Evolutionary conservation across 2,797 vertebrate genomes (phyloP).

Genomic region (Hafferia zeledoni): DNA sequence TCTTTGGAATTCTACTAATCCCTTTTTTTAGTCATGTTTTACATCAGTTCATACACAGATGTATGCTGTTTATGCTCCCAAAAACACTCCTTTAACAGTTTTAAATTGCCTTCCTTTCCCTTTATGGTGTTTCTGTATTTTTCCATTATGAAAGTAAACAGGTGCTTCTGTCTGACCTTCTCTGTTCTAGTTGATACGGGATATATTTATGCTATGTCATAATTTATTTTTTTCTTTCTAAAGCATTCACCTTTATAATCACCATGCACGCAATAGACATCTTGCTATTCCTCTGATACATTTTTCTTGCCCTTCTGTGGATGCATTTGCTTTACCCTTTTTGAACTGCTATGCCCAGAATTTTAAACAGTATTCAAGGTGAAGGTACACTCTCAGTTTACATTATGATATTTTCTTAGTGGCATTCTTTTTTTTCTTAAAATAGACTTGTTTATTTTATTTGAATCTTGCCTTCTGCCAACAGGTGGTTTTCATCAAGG

Average conservation of each 20-base stretch:
- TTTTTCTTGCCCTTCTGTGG: constrained; percentile 18
- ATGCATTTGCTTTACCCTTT: constrained; percentile 2
- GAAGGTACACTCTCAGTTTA: constrained; percentile 11
- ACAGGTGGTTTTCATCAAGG: neutral
- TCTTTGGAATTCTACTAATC: neutral
- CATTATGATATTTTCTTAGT: neutral
- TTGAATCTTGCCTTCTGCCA: neutral
- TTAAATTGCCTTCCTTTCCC: neutral
- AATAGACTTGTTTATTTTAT: neutral
- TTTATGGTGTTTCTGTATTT: neutral
- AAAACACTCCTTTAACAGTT: neutral
- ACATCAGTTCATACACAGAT: neutral
- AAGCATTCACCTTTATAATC: constrained; percentile 23
- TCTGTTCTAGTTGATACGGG: neutral
- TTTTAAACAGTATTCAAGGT: constrained; percentile 7
- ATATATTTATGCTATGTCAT: neutral
- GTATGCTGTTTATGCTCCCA: neutral
- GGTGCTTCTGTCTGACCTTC: neutral
- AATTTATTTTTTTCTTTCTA: constrained; percentile 24
- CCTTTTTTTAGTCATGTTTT: neutral
- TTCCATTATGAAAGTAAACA: neutral
- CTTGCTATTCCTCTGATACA: neutral
- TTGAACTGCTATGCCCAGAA: neutral
- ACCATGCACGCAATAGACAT: neutral
- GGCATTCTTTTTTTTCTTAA: neutral